Evolutionary conservation across 1,140 invertebrate genomes (phyloP).

Genomic region (Atta colombica): DNA sequence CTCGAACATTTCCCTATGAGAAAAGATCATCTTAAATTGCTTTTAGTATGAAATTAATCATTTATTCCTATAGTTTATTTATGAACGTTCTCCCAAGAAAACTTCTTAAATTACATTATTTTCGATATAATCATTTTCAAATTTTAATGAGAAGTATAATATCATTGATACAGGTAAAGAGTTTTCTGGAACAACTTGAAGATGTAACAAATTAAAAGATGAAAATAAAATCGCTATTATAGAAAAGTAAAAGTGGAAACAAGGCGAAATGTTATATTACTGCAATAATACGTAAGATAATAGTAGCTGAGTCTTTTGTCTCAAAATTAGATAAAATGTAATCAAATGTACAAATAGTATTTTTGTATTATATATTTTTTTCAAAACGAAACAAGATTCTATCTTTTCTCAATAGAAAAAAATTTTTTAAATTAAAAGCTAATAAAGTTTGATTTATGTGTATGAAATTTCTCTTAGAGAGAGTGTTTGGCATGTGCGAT

Average conservation of each 20-base stretch:
- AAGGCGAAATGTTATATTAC: neutral
- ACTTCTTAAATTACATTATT: slow-evolving; percentile 2
- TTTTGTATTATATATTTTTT: too few relatives aligned
- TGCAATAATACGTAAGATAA: too few relatives aligned
- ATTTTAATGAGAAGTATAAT: neutral
- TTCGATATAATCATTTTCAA: neutral
- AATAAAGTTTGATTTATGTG: too few relatives aligned
- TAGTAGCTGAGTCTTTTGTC: too few relatives aligned
- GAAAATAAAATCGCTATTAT: slow-evolving; percentile 30
- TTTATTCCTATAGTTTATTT: too few relatives aligned
- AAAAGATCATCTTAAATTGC: slow-evolving; percentile 20
- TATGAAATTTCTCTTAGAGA: too few relatives aligned
- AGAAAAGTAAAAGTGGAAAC: neutral
- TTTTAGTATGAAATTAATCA: neutral
- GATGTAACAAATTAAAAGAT: neutral
- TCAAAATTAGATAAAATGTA: too few relatives aligned
- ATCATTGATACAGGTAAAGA: neutral
- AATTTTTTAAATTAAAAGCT: too few relatives aligned
- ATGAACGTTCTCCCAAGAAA: neutral
- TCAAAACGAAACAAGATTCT: too few relatives aligned
- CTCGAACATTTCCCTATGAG: neutral
- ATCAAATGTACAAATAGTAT: too few relatives aligned
- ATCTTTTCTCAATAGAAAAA: too few relatives aligned
- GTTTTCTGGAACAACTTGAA: slow-evolving; percentile 1
- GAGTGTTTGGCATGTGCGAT: too few relatives aligned